Evolutionary conservation across 2,888 invertebrate species (phyloP), one percentile per base, ranked within the genome.

Genomic region (Oscheius sp.): DNA sequence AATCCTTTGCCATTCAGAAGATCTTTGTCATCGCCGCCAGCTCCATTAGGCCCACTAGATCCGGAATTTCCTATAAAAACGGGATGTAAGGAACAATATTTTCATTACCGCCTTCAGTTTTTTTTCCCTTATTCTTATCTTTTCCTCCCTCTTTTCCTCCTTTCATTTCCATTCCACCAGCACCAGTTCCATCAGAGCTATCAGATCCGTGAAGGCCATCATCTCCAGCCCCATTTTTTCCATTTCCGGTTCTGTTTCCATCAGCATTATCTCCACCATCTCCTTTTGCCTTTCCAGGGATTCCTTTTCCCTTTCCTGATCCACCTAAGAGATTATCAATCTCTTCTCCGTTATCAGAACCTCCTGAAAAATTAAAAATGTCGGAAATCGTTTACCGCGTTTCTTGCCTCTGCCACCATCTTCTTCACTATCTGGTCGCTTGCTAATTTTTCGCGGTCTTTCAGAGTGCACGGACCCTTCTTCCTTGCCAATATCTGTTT

Each of bases 251-350:
- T 17, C 24, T 24, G 72, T 56, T 33, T 56, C 50, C 38, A 4
- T 41, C 49, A 33, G 45, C 50, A n/a, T 71, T 33, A 67, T 71
- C 24, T 50, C 76, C 36, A 74, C 75, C n/a, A 68, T 80, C 38
- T 77, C 78, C 17, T 62, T 73, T 51, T 64, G 68, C 32, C 12
- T 45, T 49, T 67, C 14, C 36, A 24, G n/a, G n/a, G 38, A 14
- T 30, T 63, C 47, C 26, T 2, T 36, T 17, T 14, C 28, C 28
- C 33, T 59, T 45, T 33, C 47, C 62, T 36, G n/a, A n/a, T n/a
- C n/a, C n/a, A n/a, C n/a, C n/a, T n/a, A n/a, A n/a, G n/a, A n/a
- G n/a, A n/a, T n/a, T n/a, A n/a, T n/a, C n/a, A n/a, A n/a, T n/a
- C n/a, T n/a, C n/a, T n/a, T n/a, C n/a, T n/a, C n/a, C n/a, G n/a